Conservation (phyloP, 2,797 vertebrate species). For the Molossus molossus region DNA sequence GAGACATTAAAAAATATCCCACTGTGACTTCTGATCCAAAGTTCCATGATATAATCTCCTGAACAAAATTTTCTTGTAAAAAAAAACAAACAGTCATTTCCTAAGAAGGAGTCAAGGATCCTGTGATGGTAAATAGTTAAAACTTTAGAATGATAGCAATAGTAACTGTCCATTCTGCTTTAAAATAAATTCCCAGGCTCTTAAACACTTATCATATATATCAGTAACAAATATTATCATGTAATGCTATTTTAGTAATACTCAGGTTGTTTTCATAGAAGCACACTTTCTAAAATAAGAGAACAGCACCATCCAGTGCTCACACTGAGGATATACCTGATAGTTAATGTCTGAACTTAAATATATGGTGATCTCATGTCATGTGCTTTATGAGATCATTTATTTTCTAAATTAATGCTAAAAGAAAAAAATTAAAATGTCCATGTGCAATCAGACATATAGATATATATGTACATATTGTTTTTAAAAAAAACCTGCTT, state of each 20-base stretch:
- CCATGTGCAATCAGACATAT: neutral
- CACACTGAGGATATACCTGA: constrained; percentile 59
- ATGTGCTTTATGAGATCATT: constrained; percentile 24
- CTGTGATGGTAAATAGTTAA: neutral
- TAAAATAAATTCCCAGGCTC: constrained; percentile 3
- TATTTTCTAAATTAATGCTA: constrained; percentile 57
- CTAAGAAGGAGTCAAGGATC: neutral
- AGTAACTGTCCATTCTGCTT: constrained; percentile 7
- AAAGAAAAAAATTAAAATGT: constrained; percentile 5
- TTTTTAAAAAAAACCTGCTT: neutral
- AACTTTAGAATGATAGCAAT: constrained; percentile 4
- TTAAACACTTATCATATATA: constrained; percentile 35
- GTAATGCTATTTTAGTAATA: constrained; percentile 22
- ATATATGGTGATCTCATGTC: neutral
- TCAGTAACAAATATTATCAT: constrained; percentile 10
- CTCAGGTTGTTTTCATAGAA: constrained; percentile 39
- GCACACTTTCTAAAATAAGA: constrained; percentile 64
- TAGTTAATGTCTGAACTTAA: constrained; percentile 45
- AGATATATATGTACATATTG: neutral
- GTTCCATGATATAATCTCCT: neutral
- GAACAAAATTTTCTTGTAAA: constrained; percentile 54
- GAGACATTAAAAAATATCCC: constrained; percentile 59
- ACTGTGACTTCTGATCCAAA: constrained; percentile 36
- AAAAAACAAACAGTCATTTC: neutral
- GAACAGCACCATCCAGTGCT: constrained; percentile 80